Evolutionary conservation across 2,888 invertebrate species (phyloP), one percentile per base, ranked within the genome.

Genomic region (Neoitamus cyanurus): DNA sequence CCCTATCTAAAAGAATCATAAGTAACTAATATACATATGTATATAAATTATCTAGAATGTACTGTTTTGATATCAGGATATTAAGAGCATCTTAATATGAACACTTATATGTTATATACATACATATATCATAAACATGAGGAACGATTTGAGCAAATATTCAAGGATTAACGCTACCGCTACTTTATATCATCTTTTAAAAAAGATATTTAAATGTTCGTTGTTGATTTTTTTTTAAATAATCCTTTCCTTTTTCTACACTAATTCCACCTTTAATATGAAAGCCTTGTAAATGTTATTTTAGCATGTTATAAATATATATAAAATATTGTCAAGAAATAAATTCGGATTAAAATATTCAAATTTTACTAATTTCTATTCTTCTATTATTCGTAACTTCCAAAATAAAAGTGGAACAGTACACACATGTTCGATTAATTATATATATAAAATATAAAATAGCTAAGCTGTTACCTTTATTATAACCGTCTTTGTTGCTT

Each of bases 401-500:
- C 58, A 58, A 58, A 20, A 20, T 58, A 58, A 58, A 58, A 58
- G 58, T 25, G 58, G 58, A 58, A 4, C 9, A 58, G 25, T 20
- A 58, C 58, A n/a, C 15, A 42, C 20, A 58, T 58, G 15, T 58
- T 58, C 9, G 15, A 25, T 25, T 58, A 58, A 15, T 9, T 20
- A 7, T 58, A 58, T 25, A 20, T 58, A 58, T 58, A 58, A 20
- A 9, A 58, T 58, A 58, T 58, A 58, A 58, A 58, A 78, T 15
- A 42, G 25, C 34, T 37, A 28, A 37, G 46, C 42, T 77, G 42
- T 77, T 97, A 97, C 97, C 97, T 97, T 97, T 97, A 94, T 96
- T 96, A 96, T 93, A 97, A 96, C 96, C 96, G 96, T 97, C 96
- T 95, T 95, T 95, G 94, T 95, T 95, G 95, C 95, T 95, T 95